Evolutionary conservation across 2,113 vertebrate genomes (phyloP).

Genomic region (Alexandromys fortis): DNA sequence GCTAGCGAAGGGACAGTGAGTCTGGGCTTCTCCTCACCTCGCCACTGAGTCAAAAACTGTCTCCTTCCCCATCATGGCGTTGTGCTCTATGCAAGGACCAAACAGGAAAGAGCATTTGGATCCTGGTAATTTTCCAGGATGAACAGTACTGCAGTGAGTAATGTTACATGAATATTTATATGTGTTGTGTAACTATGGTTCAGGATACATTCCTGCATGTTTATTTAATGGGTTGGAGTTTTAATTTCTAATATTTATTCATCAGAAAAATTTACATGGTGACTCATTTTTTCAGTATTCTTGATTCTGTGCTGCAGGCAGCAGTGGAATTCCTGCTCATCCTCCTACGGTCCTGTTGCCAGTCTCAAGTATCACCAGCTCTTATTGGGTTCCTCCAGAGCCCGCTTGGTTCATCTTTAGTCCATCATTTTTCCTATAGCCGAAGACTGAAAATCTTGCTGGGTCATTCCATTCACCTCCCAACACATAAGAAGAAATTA

Average conservation of each 20-base stretch:
- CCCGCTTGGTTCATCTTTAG: not conserved
- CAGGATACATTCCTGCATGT: not conserved
- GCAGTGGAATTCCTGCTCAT: not conserved
- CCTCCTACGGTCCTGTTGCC: not conserved
- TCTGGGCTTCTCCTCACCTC: not conserved
- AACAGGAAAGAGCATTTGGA: not conserved
- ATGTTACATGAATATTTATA: not conserved
- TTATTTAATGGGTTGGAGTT: not conserved
- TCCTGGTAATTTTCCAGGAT: slow-evolving; percentile 25
- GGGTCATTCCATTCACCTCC: not conserved
- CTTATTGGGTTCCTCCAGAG: not conserved
- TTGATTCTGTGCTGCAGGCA: not conserved
- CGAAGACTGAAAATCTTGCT: not conserved
- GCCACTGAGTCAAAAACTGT: not conserved
- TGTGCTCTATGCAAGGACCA: not conserved
- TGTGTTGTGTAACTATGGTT: slow-evolving; percentile 28
- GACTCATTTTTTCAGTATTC: not conserved
- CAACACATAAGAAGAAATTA: not conserved
- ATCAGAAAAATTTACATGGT: not conserved
- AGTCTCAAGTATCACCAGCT: not conserved
- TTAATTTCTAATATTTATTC: slow-evolving; percentile 32
- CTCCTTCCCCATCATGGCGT: not conserved
- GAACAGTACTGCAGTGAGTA: not conserved
- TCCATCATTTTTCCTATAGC: not conserved
- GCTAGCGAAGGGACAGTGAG: not conserved